Percentiles rank a stretch among this genome's conserved stretches.
Evolutionary conservation across 2,888 invertebrate species (phyloP).

Genomic region (Melikaiella ostensackeni): DNA sequence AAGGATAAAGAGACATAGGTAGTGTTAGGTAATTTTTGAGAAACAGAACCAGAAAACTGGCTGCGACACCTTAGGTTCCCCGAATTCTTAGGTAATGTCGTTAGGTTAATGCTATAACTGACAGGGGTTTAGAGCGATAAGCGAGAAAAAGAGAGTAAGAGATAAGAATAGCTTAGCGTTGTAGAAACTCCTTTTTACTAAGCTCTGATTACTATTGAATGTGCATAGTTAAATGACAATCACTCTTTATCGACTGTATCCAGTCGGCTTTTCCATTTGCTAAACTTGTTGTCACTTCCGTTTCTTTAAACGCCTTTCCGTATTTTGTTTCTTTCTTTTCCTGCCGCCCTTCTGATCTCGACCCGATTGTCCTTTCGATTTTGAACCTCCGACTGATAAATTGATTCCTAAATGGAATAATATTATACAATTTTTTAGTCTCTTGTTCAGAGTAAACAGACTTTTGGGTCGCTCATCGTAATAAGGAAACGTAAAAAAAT

Average conservation of each 20-base stretch:
- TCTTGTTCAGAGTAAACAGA: background rate
- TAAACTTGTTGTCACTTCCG: conserved; percentile 40
- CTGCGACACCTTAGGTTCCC: conserved; percentile 10
- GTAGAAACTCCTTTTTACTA: conserved; percentile 67
- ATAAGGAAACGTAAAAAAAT: conserved; percentile 47
- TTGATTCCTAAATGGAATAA: conserved; percentile 1
- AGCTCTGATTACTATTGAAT: conserved; percentile 56
- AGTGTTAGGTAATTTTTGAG: conserved; percentile 25
- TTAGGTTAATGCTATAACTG: conserved; percentile 17
- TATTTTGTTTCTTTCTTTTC: conserved; percentile 56
- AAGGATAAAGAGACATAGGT: conserved; percentile 39
- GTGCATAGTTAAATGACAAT: conserved; percentile 75
- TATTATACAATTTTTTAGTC: background rate
- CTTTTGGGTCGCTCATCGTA: conserved; percentile 16
- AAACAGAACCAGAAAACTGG: conserved; percentile 19
- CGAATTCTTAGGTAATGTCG: conserved; percentile 22
- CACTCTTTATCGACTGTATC: conserved; percentile 72
- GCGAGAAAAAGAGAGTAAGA: conserved; percentile 55
- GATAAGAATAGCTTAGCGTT: conserved; percentile 62
- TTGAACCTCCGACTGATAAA: conserved; percentile 24
- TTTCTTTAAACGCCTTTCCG: conserved; percentile 43
- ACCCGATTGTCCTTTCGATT: conserved; percentile 2
- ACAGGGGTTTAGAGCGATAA: conserved; percentile 40
- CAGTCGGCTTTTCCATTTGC: conserved; percentile 57
- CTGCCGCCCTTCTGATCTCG: conserved; percentile 59